phyloP scores from a whole-genome alignment of 2,113 vertebrate species.

The Myiopsitta monachus region DNA sequence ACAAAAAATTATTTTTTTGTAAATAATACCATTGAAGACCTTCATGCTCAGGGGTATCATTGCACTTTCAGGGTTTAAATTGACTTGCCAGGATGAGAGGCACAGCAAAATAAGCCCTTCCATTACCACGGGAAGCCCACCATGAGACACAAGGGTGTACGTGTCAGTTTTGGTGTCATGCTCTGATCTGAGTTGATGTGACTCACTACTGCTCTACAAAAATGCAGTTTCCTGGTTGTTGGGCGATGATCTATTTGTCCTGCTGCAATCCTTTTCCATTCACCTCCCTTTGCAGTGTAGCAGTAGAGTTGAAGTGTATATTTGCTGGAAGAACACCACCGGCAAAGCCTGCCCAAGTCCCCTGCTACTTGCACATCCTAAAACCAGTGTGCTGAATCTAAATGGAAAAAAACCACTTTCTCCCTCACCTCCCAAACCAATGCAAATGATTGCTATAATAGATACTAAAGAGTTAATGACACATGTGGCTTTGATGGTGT shows the following conservation, averaged over 20 bases:
- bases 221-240: not conserved
- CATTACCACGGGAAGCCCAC: not conserved
- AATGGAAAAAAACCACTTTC: accelerated
- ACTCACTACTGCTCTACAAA: not conserved
- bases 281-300: no score
- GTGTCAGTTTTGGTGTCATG: not conserved
- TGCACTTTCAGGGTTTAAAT: not conserved
- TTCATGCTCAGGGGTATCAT: accelerated
- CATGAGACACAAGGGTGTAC: accelerated
- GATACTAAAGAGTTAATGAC: not conserved
- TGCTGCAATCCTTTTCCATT: not conserved
- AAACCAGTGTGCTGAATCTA: not conserved
- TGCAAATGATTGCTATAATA: not conserved
- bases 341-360: not conserved
- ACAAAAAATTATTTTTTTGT: not conserved
- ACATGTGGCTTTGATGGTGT: not conserved
- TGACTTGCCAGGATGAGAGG: not conserved
- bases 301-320: not conserved
- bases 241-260: not conserved
- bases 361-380: not conserved
- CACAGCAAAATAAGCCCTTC: not conserved
- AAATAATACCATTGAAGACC: not conserved
- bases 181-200: not conserved
- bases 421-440: not conserved
- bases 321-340: not conserved